Evolutionary conservation across 2,797 vertebrate genomes (phyloP), one percentile per base, ranked within the genome.

Genomic region (Perodicticus potto): DNA sequence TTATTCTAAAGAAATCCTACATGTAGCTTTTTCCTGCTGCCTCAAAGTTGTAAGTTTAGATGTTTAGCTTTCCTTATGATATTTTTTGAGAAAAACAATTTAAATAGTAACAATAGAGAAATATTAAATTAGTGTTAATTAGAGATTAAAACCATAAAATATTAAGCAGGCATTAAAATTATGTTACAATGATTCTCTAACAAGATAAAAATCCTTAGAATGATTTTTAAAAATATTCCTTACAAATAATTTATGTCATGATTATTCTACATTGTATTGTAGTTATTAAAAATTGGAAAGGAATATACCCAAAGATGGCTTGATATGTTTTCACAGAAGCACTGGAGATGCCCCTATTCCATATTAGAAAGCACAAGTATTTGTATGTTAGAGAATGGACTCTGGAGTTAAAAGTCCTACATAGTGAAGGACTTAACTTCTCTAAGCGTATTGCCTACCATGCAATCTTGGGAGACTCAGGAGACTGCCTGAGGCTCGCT

Each of bases 101-200:
- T 80, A 92, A 95, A 81, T 72, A 73, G 27, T 32, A 91, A n/a
- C 16, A 89, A 37, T 80, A 55, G 23, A 73, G 20, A 69, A 82
- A 85, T 32, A 57, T 12, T 77, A 74, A 77, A 14, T 82, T 43
- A 72, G 19, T 78, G 27, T 85, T 85, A 88, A 70, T 7, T 16
- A 61, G 7, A 57, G 37, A 69, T 59, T 7, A 82, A 88, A 94
- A 16, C 32, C 0, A 53, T 40, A 14, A 1, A 81, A 27, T 69
- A 77, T 29, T 55, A 93, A 93, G 3, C 27, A 67, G 27, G 0
- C 34, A 70, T 43, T 96, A 65, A 94, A 84, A 91, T 81, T 11
- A 20, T 25, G 13, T 67, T 59, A 19, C 20, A 80, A 84, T 70
- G 14, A 72, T 78, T 73, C 32, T 86, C 23, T 32, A 78, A 40